Evolutionary conservation across 1,140 invertebrate genomes (phyloP).

Genomic region (Spodoptera litura): DNA sequence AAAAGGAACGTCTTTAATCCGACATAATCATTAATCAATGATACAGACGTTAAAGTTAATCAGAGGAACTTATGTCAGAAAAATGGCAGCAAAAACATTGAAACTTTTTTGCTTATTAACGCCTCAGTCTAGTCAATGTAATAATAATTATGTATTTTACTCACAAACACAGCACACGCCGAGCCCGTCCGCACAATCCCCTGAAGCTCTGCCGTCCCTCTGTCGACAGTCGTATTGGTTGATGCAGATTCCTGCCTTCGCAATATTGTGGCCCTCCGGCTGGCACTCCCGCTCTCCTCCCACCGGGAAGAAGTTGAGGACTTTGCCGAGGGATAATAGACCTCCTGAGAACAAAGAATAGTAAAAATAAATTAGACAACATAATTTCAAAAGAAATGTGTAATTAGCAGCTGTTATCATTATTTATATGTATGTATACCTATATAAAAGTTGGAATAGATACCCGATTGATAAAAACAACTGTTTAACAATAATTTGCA

Average conservation of each 20-base stretch:
- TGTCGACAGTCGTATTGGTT: conserved; percentile 94
- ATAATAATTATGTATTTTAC: conserved; percentile 69
- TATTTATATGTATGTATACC: too few species aligned
- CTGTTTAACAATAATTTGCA: not conserved
- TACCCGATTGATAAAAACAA: too few species aligned
- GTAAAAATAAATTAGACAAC: not conserved
- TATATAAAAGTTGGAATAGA: too few species aligned
- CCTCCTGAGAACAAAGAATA: conserved; percentile 60
- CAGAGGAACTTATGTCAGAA: too few species aligned
- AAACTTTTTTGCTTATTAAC: not conserved
- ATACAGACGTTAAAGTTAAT: too few species aligned
- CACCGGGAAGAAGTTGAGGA: conserved; percentile 92
- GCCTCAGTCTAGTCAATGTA: too few species aligned
- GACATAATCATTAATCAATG: too few species aligned
- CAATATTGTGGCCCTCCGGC: conserved; percentile 87
- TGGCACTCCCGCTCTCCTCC: conserved; percentile 92
- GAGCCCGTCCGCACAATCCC: conserved; percentile 93
- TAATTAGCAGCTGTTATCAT: too few species aligned
- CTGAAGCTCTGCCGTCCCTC: conserved; percentile 90
- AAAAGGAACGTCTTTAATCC: too few species aligned
- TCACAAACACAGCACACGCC: conserved; percentile 96
- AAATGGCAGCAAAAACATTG: too few species aligned
- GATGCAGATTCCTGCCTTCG: conserved; percentile 91
- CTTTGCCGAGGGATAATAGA: conserved; percentile 79
- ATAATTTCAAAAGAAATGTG: not conserved